phyloP scores from a whole-genome alignment of 2,113 vertebrate species.

The Seriola quinqueradiata region DNA sequence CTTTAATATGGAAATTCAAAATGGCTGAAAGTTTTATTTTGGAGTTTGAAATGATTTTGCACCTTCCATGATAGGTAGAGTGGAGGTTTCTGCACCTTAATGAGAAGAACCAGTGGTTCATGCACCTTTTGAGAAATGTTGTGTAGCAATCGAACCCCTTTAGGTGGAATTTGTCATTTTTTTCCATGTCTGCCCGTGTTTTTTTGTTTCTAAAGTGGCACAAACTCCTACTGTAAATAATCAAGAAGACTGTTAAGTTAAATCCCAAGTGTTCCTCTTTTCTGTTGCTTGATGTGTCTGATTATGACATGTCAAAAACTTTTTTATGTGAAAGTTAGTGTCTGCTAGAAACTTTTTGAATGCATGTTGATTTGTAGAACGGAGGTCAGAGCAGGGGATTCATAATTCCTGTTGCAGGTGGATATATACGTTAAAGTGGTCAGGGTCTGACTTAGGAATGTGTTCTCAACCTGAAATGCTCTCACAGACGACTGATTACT shows the following conservation, averaged over 20 bases:
- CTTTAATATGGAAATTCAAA: conserved; percentile 44
- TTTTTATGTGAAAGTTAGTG: conserved; percentile 39
- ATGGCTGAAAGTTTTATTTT: conserved; percentile 41
- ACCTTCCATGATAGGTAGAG: conserved; percentile 66
- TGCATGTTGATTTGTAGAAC: conserved; percentile 34
- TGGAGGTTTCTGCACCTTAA: conserved; percentile 82
- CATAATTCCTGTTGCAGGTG: conserved; percentile 32
- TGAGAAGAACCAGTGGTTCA: conserved; percentile 81
- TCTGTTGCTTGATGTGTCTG: conserved; percentile 61
- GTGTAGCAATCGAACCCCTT: conserved; percentile 72
- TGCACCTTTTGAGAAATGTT: conserved; percentile 79
- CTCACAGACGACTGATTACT: conserved; percentile 29
- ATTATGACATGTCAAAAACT: conserved; percentile 55
- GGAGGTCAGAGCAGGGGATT: conserved; percentile 26
- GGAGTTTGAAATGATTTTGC: conserved; percentile 58
- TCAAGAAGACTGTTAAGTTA: conserved; percentile 77
- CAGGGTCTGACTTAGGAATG: conserved; percentile 34
- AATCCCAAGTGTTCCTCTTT: conserved; percentile 78
- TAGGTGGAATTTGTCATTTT: conserved; percentile 46
- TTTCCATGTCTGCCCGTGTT: conserved; percentile 58
- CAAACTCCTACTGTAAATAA: conserved; percentile 78
- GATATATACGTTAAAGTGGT: conserved; percentile 26
- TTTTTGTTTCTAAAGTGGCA: conserved; percentile 60
- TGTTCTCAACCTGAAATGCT: conserved; percentile 37
- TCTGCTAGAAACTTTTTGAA: conserved; percentile 43